These are phyloP conservation scores for Tragelaphus buxtoni DNA, from an alignment of 2,113 vertebrate genomes.

Conservation along the genomic window DNA sequence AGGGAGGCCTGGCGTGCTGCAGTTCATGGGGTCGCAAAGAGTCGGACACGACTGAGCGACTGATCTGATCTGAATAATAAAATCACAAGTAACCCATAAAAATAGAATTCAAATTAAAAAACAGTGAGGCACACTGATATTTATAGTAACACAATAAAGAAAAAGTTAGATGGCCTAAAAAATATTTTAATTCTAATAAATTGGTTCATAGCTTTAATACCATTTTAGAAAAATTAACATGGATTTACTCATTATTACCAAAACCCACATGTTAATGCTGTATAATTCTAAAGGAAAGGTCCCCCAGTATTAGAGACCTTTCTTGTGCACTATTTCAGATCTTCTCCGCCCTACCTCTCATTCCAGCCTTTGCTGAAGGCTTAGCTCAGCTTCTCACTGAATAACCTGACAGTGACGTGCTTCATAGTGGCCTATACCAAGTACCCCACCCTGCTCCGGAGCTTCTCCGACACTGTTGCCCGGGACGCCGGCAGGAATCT, in stretches of 20 bases:
- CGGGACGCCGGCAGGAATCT: not conserved
- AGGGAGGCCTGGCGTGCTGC: too few relatives aligned
- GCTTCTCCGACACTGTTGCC: not conserved
- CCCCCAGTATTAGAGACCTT: not conserved
- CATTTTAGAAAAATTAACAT: not conserved
- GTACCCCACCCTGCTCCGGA: not conserved
- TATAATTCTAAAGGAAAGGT: not conserved
- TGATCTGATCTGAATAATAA: not conserved
- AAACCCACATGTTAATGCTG: not conserved
- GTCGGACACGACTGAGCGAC: not conserved
- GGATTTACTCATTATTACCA: not conserved
- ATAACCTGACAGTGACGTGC: not conserved
- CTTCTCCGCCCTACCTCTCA: not conserved
- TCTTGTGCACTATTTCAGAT: not conserved
- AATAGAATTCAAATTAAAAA: conserved; percentile 38
- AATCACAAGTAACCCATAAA: conserved; percentile 45
- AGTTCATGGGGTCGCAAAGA: not conserved
- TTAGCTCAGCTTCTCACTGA: not conserved
- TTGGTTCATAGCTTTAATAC: not conserved
- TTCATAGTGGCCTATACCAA: not conserved
- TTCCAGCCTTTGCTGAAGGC: not conserved
- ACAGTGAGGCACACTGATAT: conserved; percentile 23
- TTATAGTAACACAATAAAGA: conserved; percentile 53
- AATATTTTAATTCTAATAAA: conserved; percentile 22
- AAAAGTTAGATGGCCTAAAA: conserved; percentile 22